Base-by-base conservation (phyloP, 2,113 vertebrate species). In the Crotalus viridis region DNA sequence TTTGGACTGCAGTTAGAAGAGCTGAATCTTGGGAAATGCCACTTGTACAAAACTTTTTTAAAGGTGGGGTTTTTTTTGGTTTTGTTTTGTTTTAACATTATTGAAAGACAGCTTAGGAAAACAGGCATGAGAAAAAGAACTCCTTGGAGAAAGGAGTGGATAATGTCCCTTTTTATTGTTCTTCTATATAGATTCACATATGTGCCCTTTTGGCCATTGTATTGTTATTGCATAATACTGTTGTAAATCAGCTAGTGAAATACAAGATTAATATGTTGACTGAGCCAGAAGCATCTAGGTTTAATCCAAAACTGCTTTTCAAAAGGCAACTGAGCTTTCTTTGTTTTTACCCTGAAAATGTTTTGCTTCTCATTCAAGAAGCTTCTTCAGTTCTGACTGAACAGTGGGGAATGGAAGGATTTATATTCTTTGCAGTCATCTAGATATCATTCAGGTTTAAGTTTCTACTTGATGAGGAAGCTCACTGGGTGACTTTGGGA, bases 11-110 rank as follows among this genome's bases (percentile, higher is more conserved):
- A 90, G 39, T 91, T 93, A 95, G 93, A 96, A 88, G 43, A 0
- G 2, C 92, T 95, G 94, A 69, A 94, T 88, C 85, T 28, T 93
- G 90, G 94, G 90, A 93, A 94, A 93, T 94, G 61, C 86, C 91
- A 93, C 93, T 95, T 92, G 93, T 86, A 87, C 87, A 92, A 91
- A 0, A 24, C 7, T 87, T 85, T 93, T 88, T 88, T 61, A 39
- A 46, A 89, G 88, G 85, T 51, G 48, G 48, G 48, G 48, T 0
- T 33, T 33, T 74, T 33, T 69, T 4, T 9, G 8, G 8, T 28
- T 28, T 12, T 28, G 26, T 69, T 74, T 74, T 17, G 64, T 74
- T 33, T 33, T 17, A 74, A 74, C 69, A 3, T 19, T 81, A 21
- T 86, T 85, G 88, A 86, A 85, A 94, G 87, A 10, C 91, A 92